Evolutionary conservation across 2,797 vertebrate genomes (phyloP), one percentile per base, ranked within the genome.

Genomic region (Sardinella longiceps): DNA sequence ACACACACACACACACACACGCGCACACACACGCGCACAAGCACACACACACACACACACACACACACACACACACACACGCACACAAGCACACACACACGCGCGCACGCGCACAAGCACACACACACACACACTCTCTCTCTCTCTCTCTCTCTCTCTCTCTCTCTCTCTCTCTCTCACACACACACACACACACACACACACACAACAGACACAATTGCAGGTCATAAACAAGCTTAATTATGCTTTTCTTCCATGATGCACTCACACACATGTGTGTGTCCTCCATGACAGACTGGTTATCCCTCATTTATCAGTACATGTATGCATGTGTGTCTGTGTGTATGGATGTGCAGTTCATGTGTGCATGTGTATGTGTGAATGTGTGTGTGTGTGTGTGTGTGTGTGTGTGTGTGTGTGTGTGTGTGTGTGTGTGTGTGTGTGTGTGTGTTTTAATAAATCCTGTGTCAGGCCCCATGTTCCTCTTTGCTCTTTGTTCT

Each of bases 71-170:
- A 60, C 3, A 63, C 58, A 25, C 58, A 28, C 58, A 63, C 25
- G 30, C 60, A 28, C 25, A 66, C 6, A 66, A 25, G 30, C 6
- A 66, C 60, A 66, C 60, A 66, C 60, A 66, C 60, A 30, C 25
- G 30, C n/a, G 28, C n/a, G 28, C 60, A 66, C 25, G 12, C 25
- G 12, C 60, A 66, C 60, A 66, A 25, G 7, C n/a, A 63, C 58
- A 63, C n/a, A 63, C 23, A 60, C 58, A 60, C 58, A 60, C 58
- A 60, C n/a, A n/a, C 58, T n/a, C n/a, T n/a, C n/a, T n/a, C n/a
- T n/a, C n/a, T n/a, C n/a, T n/a, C n/a, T n/a, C n/a, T n/a, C n/a
- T n/a, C n/a, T n/a, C n/a, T n/a, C n/a, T n/a, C n/a, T n/a, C n/a
- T n/a, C n/a, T n/a, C n/a, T n/a, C n/a, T n/a, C n/a, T n/a, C n/a